phyloP scores from a whole-genome alignment of 2,888 invertebrate species.

The Elaeidobius kamerunicus region DNA sequence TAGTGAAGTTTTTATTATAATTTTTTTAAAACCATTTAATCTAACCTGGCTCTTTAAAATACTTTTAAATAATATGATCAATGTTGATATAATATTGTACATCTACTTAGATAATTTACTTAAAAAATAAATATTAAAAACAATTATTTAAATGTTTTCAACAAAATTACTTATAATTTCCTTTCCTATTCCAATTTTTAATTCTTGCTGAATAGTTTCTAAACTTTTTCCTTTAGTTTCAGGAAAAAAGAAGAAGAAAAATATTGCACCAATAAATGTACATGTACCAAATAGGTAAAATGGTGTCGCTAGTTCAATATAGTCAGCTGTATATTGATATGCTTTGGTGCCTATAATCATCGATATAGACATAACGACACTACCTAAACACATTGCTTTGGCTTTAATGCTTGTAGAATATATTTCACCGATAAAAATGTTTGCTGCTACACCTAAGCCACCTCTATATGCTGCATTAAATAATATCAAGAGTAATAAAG shows the following conservation, averaged over 20 bases:
- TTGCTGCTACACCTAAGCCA: constrained; percentile 37
- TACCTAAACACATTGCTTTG: constrained; percentile 38
- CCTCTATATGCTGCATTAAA: constrained; percentile 37
- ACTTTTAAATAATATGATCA: too few relatives aligned
- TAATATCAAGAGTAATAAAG: constrained; percentile 38
- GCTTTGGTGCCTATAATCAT: constrained; percentile 37
- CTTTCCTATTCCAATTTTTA: constrained; percentile 20
- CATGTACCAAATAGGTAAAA: constrained; percentile 38
- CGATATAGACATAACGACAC: constrained; percentile 33
- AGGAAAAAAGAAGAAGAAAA: constrained; percentile 39
- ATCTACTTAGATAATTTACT: neutral
- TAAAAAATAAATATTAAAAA: neutral
- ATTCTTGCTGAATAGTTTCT: constrained; percentile 38
- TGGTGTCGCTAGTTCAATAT: constrained; percentile 39
- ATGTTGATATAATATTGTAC: neutral
- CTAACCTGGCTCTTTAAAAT: too few relatives aligned
- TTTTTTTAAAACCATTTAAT: too few relatives aligned
- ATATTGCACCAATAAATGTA: constrained; percentile 37
- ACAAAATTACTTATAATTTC: too few relatives aligned
- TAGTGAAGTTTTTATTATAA: too few relatives aligned
- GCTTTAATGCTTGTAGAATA: constrained; percentile 42
- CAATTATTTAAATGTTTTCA: neutral
- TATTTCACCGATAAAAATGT: constrained; percentile 39
- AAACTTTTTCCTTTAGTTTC: constrained; percentile 42
- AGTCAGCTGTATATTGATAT: constrained; percentile 38